Percentiles rank a stretch among this genome's conserved stretches.
Conservation (phyloP, 2,113 vertebrate species). For the Solea senegalensis region DNA sequence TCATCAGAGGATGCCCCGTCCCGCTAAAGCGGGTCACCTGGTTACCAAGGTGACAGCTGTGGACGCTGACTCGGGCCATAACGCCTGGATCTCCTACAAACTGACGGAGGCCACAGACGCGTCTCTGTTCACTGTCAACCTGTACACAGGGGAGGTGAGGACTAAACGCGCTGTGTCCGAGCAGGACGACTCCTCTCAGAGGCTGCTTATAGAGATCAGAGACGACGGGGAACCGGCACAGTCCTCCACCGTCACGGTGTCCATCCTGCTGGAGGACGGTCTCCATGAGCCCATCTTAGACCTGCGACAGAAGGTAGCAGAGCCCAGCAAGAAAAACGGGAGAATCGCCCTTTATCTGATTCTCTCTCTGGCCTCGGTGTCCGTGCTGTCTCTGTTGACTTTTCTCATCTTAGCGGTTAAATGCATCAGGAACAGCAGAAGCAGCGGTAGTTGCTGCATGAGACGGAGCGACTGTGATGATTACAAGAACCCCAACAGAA, state of each 20-base stretch:
- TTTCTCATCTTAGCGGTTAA: constrained; percentile 64
- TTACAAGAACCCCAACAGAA: constrained; percentile 86
- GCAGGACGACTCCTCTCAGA: constrained; percentile 81
- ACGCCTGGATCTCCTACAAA: constrained; percentile 88
- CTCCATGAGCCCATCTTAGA: constrained; percentile 65
- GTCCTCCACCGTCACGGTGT: constrained; percentile 83
- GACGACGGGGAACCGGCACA: constrained; percentile 87
- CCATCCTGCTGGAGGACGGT: constrained; percentile 66
- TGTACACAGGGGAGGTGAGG: constrained; percentile 87
- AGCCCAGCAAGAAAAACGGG: constrained; percentile 54
- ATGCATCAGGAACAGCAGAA: constrained; percentile 56
- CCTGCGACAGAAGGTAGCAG: constrained; percentile 41
- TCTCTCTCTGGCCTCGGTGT: constrained; percentile 80
- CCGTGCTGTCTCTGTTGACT: constrained; percentile 63
- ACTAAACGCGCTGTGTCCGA: constrained; percentile 82
- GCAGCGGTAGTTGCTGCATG: constrained; percentile 75
- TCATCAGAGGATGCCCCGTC: constrained; percentile 82
- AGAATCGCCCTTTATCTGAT: constrained; percentile 87
- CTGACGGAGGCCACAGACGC: constrained; percentile 83
- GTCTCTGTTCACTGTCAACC: constrained; percentile 83
- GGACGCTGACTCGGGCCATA: constrained; percentile 87
- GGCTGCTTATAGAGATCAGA: constrained; percentile 83
- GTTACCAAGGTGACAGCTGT: constrained; percentile 90
- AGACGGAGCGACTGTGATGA: constrained; percentile 57
- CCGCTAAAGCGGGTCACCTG: constrained; percentile 84